A percentile compares a stretch with the other conserved stretches of the same genome.
Conservation (phyloP, 2,113 vertebrate species). For the Brienomyrus brachyistius region DNA sequence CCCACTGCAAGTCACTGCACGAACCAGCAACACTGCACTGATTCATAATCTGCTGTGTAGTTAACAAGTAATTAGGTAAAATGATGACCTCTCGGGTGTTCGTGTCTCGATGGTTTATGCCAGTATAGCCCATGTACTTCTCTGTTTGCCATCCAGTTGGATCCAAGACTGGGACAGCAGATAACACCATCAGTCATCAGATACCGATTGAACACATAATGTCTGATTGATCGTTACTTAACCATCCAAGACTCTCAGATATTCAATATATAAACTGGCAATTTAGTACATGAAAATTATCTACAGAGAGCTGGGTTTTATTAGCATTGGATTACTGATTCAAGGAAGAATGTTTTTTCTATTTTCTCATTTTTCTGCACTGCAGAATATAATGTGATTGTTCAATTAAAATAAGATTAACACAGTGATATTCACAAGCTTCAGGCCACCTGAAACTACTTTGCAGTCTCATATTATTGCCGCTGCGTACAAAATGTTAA, state of each 20-base stretch:
- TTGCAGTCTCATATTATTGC: neutral
- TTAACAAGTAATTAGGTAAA: neutral
- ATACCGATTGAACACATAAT: neutral
- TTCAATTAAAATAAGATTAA: neutral
- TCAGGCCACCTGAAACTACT: neutral
- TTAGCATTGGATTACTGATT: neutral
- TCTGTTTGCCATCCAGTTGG: neutral
- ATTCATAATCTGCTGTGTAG: neutral
- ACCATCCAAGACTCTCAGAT: neutral
- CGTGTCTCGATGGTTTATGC: neutral
- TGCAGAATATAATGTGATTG: neutral
- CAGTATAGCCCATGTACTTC: neutral
- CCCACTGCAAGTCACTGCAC: neutral
- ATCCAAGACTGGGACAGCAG: neutral
- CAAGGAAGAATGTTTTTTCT: neutral
- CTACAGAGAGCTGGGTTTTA: neutral
- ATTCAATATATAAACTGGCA: neutral
- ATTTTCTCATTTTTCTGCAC: neutral
- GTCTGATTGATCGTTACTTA: neutral
- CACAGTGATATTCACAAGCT: neutral
- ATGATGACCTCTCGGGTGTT: neutral
- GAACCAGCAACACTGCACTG: neutral
- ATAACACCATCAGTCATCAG: neutral
- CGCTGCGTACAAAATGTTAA: neutral
- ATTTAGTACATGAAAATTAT: neutral